Base-by-base conservation (phyloP, 2,888 invertebrate genomes). In the Anticlea derivata region DNA sequence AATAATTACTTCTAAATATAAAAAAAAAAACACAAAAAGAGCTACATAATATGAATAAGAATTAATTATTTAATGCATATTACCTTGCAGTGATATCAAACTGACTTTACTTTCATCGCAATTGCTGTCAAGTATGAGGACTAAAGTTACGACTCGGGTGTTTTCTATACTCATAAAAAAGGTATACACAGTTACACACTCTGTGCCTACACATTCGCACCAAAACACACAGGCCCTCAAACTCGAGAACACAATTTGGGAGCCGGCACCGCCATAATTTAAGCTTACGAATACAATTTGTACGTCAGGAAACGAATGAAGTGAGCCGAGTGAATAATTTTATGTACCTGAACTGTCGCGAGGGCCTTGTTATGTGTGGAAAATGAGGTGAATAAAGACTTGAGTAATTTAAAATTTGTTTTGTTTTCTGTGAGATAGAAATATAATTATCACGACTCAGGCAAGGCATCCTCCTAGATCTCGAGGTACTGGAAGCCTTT, bases 281-380 rank as follows among this genome's bases (percentile, higher is more conserved):
- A 80, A 73, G 73, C 76, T 83, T 73, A 80, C 78, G 71, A 71
- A 79, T 75, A 82, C 80, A 83, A 81, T 83, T 83, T 83, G 79
- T 74, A 70, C 68, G 80, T 78, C 77, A 79, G 73, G 71, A 73
- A 76, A 78, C 75, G 77, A 80, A 83, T 83, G 78, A 78, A 81
- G 77, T 78, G 78, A 68, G 73, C 64, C 65, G 62, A 75, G 77
- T 78, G 80, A 80, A 80, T 82, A 80, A 83, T 83, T 76, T 66
- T 66, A 64, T 68, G 63, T 69, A 68, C 65, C 50, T 63, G 65
- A 65, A 65, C 66, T 61, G 60, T 63, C 63, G 71, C 64, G 66
- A 68, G 67, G 66, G 66, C 63, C 68, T 66, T 65, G 66, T 65
- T 64, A 48, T 50, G 44, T 37, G 43, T 22, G 35, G 46, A 38